Base-by-base conservation (phyloP, 1,140 invertebrate species). In the Pseudomyrmex concolor region DNA sequence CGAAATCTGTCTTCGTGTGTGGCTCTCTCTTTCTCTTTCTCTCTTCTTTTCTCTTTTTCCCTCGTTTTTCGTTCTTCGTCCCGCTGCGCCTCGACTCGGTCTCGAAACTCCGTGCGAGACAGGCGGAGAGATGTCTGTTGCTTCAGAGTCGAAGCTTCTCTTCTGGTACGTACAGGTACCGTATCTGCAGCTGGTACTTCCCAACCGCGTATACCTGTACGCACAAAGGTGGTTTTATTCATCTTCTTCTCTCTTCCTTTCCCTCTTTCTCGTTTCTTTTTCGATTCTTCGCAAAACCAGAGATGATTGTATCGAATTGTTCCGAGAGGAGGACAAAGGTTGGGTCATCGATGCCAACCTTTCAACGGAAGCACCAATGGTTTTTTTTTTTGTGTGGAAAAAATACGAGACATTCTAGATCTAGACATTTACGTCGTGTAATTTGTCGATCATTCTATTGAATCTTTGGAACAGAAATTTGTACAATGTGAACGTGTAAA, bases 1-100 rank as follows among this genome's bases (percentile, higher is more conserved):
- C 66, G 51, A 80, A 80, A 70, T 25, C 77, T 66, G 76, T 62
- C 85, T 71, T 85, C 77, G 83, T 81, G 67, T 80, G 66, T 78
- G 76, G 81, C 64, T 83, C 62, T 68, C 57, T 86, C 86, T 60
- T 15, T 85, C 72, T 45, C 43, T 73, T 45, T 64, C 19, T 64
- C 22, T 81, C 66, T 50, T 17, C 15, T 51, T 50, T 19, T 51
- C 15, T 22, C 64, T 63, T 64, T 64, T 62, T 78, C 59, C 60
- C 73, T 59, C 81, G 63, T 78, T 45, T 70, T 19, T 86, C 68
- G 81, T 81, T 84, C 67, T 70, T 48, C 63, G 54, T 80, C 81
- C 86, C 66, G 68, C 63, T 80, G 54, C 68, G 74, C 82, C 76
- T 62, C 50, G 60, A 59, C 17, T 59, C 60, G 60, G 9, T 50